phyloP scores from a whole-genome alignment of 2,113 vertebrate genomes.

The Ptilonorhynchus violaceus region DNA sequence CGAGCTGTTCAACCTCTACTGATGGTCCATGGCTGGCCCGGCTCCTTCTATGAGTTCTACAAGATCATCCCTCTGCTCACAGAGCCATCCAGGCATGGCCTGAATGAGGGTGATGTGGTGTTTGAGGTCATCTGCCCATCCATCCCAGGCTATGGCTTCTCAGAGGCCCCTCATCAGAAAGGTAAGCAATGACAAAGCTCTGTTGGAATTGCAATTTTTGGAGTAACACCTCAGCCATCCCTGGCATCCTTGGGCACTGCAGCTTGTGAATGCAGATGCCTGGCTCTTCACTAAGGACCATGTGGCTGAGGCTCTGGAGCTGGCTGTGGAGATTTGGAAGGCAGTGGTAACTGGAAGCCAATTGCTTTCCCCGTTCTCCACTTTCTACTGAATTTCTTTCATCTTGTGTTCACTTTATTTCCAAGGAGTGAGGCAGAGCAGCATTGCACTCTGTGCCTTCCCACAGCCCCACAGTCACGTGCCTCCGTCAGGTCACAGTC shows the following conservation, averaged over 20 bases:
- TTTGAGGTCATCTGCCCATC: slow-evolving; percentile 91
- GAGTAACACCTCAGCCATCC: background rate
- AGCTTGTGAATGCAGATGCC: background rate
- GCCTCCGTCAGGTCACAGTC: background rate
- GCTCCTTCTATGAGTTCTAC: slow-evolving; percentile 91
- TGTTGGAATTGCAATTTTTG: background rate
- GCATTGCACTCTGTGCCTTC: background rate
- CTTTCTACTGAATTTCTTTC: background rate
- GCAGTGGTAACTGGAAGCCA: background rate
- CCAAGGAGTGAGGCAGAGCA: background rate
- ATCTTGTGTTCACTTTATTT: background rate
- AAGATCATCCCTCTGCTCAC: slow-evolving; percentile 85
- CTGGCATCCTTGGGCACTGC: background rate
- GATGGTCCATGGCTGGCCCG: slow-evolving; percentile 88
- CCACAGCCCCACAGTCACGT: fast-evolving
- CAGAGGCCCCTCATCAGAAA: slow-evolving; percentile 81
- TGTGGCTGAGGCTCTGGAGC: background rate
- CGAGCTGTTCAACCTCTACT: slow-evolving; percentile 76
- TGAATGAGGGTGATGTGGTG: slow-evolving; percentile 49
- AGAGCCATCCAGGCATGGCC: background rate
- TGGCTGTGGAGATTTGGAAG: background rate
- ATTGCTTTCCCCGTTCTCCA: background rate
- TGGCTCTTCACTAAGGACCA: background rate
- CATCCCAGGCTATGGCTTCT: slow-evolving; percentile 88
- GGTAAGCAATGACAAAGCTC: slow-evolving; percentile 20